phyloP scores from a whole-genome alignment of 2,113 vertebrate genomes.

The Toxostoma redivivum region DNA sequence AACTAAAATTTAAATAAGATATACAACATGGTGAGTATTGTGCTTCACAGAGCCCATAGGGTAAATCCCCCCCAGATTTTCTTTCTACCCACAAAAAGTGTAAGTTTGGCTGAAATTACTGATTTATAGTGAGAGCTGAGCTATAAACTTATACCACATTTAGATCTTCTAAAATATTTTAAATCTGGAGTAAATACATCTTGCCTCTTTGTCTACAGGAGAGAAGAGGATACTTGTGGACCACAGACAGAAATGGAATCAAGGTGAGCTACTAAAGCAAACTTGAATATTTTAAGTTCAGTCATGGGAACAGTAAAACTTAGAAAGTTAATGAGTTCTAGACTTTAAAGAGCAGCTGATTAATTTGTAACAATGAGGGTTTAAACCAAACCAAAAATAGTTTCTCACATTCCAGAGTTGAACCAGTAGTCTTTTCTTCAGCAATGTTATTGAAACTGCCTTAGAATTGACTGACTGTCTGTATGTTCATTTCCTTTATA shows the following conservation, averaged over 20 bases:
- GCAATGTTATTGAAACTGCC: conserved; percentile 4
- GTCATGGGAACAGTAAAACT: conserved; percentile 75
- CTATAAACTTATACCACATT: background rate
- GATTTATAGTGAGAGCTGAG: background rate
- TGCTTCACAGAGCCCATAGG: rapidly evolving
- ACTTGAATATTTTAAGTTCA: conserved; percentile 65
- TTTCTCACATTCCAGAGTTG: conserved; percentile 73
- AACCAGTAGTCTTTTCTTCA: conserved; percentile 45
- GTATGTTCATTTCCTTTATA: background rate
- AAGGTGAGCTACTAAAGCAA: conserved; percentile 49
- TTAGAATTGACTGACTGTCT: background rate
- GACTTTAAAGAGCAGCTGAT: conserved; percentile 78
- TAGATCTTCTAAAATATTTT: background rate
- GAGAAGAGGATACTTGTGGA: conserved; percentile 5
- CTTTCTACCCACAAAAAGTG: background rate
- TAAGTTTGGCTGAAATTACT: background rate
- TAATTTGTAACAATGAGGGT: conserved; percentile 80
- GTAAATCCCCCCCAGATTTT: background rate
- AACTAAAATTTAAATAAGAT: background rate
- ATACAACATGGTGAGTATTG: background rate
- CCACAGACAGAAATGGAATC: background rate
- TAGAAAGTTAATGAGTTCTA: conserved; percentile 81
- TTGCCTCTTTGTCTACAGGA: background rate
- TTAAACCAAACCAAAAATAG: conserved; percentile 75
- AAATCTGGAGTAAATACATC: background rate